Conservation (phyloP, 2,888 invertebrate species). For the Eupithecia subumbrata region DNA sequence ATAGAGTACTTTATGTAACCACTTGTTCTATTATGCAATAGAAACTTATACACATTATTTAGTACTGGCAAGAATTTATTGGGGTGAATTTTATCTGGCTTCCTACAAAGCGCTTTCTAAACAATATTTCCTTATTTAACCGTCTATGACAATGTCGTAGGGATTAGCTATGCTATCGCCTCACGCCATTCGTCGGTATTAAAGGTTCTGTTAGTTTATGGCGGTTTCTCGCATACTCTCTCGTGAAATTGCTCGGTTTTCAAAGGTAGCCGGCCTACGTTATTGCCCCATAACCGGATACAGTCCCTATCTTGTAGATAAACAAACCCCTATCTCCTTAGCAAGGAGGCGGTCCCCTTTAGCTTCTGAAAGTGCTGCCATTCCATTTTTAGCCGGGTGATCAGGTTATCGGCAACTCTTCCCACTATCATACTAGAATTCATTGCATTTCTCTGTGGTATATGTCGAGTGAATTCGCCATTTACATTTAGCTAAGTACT, state of each 20-base stretch:
- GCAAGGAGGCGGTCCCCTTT: not conserved
- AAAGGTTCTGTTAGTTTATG: constrained; percentile 13
- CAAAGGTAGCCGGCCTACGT: constrained; percentile 1
- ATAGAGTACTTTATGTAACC: constrained; percentile 23
- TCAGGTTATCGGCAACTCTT: constrained; percentile 4
- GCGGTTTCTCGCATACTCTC: constrained; percentile 1
- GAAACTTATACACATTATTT: constrained; percentile 6
- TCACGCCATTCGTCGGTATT: constrained; percentile 12
- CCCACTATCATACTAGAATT: not conserved
- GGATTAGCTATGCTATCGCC: constrained; percentile 15
- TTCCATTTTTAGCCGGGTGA: constrained; percentile 7
- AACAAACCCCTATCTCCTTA: constrained; percentile 9
- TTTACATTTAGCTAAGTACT: not conserved
- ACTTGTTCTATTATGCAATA: constrained; percentile 24
- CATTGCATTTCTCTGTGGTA: not conserved
- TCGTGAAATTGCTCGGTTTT: constrained; percentile 6
- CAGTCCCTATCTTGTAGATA: constrained; percentile 8
- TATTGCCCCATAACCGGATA: constrained; percentile 11
- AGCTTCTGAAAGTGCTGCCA: constrained; percentile 7
- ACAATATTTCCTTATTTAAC: constrained; percentile 17
- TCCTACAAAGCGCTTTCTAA: constrained; percentile 18
- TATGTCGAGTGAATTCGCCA: not conserved
- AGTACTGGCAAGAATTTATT: constrained; percentile 12
- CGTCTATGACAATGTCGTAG: constrained; percentile 3
- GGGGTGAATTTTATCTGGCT: constrained; percentile 4